Evolutionary conservation across 2,797 vertebrate species (phyloP), one percentile per base, ranked within the genome.

Genomic region (Channa striata): DNA sequence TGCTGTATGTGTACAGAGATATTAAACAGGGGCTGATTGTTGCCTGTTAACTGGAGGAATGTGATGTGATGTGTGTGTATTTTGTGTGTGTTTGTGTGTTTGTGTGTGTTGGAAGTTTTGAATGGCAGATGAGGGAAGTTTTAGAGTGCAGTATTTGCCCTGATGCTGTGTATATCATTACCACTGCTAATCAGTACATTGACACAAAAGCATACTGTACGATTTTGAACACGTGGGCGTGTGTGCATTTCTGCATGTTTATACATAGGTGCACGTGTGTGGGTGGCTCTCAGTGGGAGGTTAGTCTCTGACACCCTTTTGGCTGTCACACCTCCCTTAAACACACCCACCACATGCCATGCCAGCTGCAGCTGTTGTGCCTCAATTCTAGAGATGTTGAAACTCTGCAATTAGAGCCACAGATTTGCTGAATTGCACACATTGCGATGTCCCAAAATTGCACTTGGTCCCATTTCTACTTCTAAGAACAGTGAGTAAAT

Each of bases 331-430:
- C 90, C 89, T 80, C 87, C 77, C 64, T 76, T 52, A 64, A 81
- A 87, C 90, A 87, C 90, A 76, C 91, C 91, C 90, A 83, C 80
- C 30, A 3, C 83, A 90, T 93, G 89, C 90, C 90, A 89, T 78
- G 90, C 88, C 90, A 88, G 87, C 90, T 91, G 91, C 92, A 93
- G 92, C 92, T 93, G 92, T 90, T 90, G 80, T 39, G 80, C 85
- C 83, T 89, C 86, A 80, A 81, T 88, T 88, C 83, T 70, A 67
- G 83, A 87, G 89, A 92, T 82, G 87, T 84, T 61, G 81, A 84
- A 88, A 36, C 83, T 89, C 89, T 89, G 91, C 90, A 92, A 93
- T 93, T 92, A 93, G 91, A 92, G 89, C 90, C 73, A 76, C 83
- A 78, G 81, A 88, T 92, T 69, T 85, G 25, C 88, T 90, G 89